phyloP scores from a whole-genome alignment of 2,888 invertebrate genomes.

The Drosophila helvetica region DNA sequence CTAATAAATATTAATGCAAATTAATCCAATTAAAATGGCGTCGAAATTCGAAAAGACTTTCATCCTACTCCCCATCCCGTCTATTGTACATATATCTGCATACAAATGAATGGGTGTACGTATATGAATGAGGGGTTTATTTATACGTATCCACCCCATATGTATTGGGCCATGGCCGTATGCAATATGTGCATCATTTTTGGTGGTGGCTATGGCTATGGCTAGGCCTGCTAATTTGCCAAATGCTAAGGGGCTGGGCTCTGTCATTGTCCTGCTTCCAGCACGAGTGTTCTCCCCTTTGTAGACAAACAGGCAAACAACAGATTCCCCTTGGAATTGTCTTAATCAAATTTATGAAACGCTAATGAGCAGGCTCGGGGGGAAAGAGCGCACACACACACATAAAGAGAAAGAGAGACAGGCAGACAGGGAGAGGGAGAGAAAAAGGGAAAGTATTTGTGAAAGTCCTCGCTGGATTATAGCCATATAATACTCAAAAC shows the following conservation, averaged over 20 bases:
- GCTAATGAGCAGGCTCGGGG: constrained; percentile 69
- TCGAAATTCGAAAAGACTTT: constrained; percentile 77
- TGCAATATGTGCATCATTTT: constrained; percentile 43
- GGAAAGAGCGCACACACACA: not conserved
- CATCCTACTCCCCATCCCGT: constrained; percentile 23
- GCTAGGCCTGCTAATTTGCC: constrained; percentile 59
- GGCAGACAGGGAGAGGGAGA: too few species aligned
- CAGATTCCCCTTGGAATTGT: constrained; percentile 68
- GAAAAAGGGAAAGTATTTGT: constrained; percentile 6
- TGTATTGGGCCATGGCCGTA: constrained; percentile 2
- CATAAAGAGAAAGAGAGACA: not conserved
- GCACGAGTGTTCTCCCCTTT: not conserved
- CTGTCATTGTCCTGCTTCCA: not conserved
- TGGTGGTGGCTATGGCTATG: constrained; percentile 59
- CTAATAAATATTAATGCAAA: constrained; percentile 78
- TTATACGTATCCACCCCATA: constrained; percentile 37
- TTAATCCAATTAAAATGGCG: constrained; percentile 76
- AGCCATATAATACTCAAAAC: constrained; percentile 71
- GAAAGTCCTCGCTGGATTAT: constrained; percentile 54
- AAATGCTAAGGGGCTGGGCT: constrained; percentile 61
- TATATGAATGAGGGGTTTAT: not conserved
- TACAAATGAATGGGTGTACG: not conserved
- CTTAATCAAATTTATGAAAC: constrained; percentile 78
- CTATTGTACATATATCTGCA: constrained; percentile 37
- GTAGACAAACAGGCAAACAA: constrained; percentile 49